phyloP scores from a whole-genome alignment of 2,113 vertebrate species.

The Pantherophis guttatus region DNA sequence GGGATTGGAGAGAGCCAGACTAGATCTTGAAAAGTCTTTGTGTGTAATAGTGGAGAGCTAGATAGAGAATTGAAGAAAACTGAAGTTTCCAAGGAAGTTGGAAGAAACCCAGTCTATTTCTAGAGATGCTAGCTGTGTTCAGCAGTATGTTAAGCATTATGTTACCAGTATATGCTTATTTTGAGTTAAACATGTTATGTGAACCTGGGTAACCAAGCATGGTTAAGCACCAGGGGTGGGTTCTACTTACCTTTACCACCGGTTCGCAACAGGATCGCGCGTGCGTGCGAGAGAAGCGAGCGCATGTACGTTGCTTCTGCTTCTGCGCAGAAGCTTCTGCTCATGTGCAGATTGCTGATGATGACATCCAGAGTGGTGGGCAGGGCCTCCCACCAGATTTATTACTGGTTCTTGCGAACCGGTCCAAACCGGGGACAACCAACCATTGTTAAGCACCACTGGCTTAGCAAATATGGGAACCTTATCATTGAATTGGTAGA shows the following conservation, averaged over 20 bases:
- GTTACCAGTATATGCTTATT: not conserved
- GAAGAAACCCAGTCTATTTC: not conserved
- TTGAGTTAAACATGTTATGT: not conserved
- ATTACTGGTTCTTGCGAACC: too few relatives aligned
- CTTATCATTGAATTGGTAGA: not conserved
- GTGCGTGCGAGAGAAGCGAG: too few relatives aligned
- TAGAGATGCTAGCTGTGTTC: not conserved
- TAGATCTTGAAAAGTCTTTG: not conserved
- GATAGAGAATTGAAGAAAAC: not conserved
- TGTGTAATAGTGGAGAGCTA: not conserved
- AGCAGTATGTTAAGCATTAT: not conserved
- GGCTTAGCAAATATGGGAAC: too few relatives aligned
- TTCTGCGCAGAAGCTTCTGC: too few relatives aligned
- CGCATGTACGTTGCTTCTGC: too few relatives aligned
- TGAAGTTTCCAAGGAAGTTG: not conserved
- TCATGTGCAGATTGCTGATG: too few relatives aligned
- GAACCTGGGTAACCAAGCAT: not conserved
- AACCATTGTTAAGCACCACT: not conserved
- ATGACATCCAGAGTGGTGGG: too few relatives aligned
- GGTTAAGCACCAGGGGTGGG: not conserved
- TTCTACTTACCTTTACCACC: too few relatives aligned
- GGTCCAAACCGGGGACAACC: not conserved
- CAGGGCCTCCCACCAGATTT: too few relatives aligned
- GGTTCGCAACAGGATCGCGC: too few relatives aligned
- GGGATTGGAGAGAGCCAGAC: not conserved